Evolutionary conservation across 2,113 vertebrate species (phyloP), one percentile per base, ranked within the genome.

Genomic region (Maccullochella peelii): DNA sequence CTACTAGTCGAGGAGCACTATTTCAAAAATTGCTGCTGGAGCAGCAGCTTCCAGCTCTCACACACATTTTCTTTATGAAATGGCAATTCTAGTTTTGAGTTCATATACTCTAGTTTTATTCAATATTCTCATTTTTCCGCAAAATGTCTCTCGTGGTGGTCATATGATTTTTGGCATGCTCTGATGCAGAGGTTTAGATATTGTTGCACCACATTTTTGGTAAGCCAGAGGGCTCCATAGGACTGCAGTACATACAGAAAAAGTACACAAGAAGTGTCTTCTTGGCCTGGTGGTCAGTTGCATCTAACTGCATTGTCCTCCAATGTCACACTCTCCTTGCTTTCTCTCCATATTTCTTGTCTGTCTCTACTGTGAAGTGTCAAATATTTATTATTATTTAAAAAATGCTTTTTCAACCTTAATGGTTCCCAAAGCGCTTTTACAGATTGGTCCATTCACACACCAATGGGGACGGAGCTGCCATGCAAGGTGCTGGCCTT

Each of bases 161-260:
- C 55, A 15, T 58, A 27, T 58, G 6, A 15, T 25, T 27, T 15
- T 58, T 27, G 38, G 12, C 36, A 40, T n/a, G 4, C 2, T 58
- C 25, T 23, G 40, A 42, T 42, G 40, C 40, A 38, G n/a, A 42
- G n/a, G 8, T n/a, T 55, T 10, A 70, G 18, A 52, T 20, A n/a
- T 21, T 27, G 71, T 30, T 59, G 71, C 54, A 44, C 16, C n/a
- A 20, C 70, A 18, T 15, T 9, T 27, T 11, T 20, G 8, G 25
- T 4, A 9, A 27, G 40, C 38, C 55, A 59, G 71, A 73, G 71
- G 71, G 54, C 54, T 21, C 38, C 55, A 59, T 55, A 73, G 71
- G 71, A 38, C 54, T 21, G 55, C 55, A 42, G 40, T 42, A 9
- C 42, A 14, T 10, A 9, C 42, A 14, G 40, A 11, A 14, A 4